Evolutionary conservation across 2,113 vertebrate species (phyloP), one percentile per base, ranked within the genome.

Genomic region (Takifugu bimaculatus): DNA sequence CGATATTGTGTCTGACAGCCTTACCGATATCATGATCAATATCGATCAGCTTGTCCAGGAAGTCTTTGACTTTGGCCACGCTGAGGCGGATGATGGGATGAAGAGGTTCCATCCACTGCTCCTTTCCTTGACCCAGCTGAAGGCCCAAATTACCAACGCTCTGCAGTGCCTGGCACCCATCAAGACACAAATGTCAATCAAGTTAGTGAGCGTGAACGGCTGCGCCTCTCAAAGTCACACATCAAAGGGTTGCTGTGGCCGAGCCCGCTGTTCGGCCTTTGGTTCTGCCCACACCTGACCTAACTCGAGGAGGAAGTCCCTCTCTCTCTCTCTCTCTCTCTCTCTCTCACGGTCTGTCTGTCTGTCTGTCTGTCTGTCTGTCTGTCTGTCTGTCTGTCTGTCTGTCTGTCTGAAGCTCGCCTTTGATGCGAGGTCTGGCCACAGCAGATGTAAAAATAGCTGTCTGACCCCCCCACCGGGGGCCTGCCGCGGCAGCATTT

Each of bases 131-230:
- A 5, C 94, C 94, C 69, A 93, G 82, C 87, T 98, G 95, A 63
- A 96, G 91, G 35, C 95, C 95, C 77, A 96, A 74, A 80, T 96
- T 98, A 6, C 95, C 93, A 0, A 96, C 92, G 75, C 93, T 95
- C 85, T 98, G 96, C 50, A 97, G 83, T 0, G 93, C 94, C 95
- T 96, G 80, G 28, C 0, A 29, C 68, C 50, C 50, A 68, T 1
- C 75, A 53, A 83, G n/a, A 76, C 58, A 81, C 26, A 29, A 56
- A 4, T 50, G 50, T 26, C 44, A 49, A 50, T 65, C 27, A 42
- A 28, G 35, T 9, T 1, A 1, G 35, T 11, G 9, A 39, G 68
- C 53, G 44, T 12, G 55, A 70, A 39, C 57, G 73, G 70, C 60
- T 66, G 45, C 45, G 74, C 51, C 66, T 28, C 69, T 86, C 67